Conservation (phyloP, 1,140 invertebrate species). For the Eulimnadia texana region DNA sequence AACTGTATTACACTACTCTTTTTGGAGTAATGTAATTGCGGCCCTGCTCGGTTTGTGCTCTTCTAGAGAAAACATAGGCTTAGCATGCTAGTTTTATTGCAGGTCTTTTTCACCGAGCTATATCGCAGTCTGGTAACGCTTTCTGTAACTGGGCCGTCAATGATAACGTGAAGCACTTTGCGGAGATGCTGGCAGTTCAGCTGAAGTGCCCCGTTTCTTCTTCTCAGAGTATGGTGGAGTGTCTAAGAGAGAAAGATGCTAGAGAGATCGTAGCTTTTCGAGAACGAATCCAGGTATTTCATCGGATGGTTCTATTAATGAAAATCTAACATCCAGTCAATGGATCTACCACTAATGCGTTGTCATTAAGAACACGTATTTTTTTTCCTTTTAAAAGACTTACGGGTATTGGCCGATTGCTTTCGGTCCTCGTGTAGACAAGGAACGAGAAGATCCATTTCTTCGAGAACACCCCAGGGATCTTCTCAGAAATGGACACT, state of each 20-base stretch:
- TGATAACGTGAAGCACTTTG: slow-evolving; percentile 40
- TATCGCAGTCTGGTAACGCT: slow-evolving; percentile 62
- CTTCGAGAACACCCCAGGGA: slow-evolving; percentile 40
- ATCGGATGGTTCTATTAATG: not conserved
- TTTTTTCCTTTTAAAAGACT: not conserved
- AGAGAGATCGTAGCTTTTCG: slow-evolving; percentile 27
- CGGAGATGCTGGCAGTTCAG: slow-evolving; percentile 41
- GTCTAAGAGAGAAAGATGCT: slow-evolving; percentile 39
- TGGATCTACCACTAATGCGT: too few relatives aligned
- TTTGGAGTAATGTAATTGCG: too few relatives aligned
- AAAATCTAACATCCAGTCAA: not conserved
- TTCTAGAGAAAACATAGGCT: too few relatives aligned
- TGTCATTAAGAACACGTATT: not conserved
- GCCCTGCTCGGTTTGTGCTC: too few relatives aligned
- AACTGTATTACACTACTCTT: not conserved
- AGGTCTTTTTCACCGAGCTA: slow-evolving; percentile 55
- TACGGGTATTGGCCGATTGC: not conserved
- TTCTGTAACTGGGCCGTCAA: slow-evolving; percentile 60
- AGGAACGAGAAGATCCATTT: slow-evolving; percentile 40
- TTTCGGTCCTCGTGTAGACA: slow-evolving; percentile 13
- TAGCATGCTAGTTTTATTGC: slow-evolving; percentile 5
- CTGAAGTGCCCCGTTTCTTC: slow-evolving; percentile 41
- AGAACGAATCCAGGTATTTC: not conserved
- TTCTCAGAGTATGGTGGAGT: slow-evolving; percentile 40
- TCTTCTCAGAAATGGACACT: slow-evolving; percentile 38